Evolutionary conservation across 2,797 vertebrate genomes (phyloP).

Genomic region (Psittacula derbiana): DNA sequence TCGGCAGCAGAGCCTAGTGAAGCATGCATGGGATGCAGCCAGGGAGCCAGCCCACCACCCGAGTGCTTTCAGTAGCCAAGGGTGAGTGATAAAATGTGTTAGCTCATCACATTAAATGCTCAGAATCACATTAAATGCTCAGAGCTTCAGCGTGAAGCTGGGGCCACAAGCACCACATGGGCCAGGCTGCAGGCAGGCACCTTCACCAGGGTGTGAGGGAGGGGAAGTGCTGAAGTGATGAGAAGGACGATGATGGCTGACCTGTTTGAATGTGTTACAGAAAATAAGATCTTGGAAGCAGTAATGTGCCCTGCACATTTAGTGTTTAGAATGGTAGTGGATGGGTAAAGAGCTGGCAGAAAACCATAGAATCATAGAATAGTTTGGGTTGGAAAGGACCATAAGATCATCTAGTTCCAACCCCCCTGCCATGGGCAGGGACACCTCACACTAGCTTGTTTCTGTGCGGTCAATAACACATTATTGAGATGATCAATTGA

Average conservation of each 20-base stretch:
- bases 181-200: not conserved
- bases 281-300: not conserved
- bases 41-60: not conserved
- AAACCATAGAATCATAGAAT: not conserved
- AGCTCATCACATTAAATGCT: no score
- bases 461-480: not conserved
- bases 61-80: not conserved
- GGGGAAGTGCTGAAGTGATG: not conserved
- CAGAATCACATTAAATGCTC: no score
- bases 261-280: not conserved
- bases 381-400: no score
- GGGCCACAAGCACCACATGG: not conserved
- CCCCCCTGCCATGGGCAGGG: no score
- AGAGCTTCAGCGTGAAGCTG: not conserved
- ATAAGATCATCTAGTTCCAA: no score
- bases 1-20: not conserved
- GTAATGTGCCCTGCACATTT: not conserved
- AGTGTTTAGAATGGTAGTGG: not conserved
- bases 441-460: not conserved
- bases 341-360: not conserved
- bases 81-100: fast-evolving
- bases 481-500: not conserved
- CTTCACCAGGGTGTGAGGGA: not conserved
- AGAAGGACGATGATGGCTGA: fast-evolving
- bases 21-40: not conserved